These are phyloP conservation scores for Darevskia mixta DNA, from an alignment of 2,797 vertebrate genomes.

Conservation along the genomic window DNA sequence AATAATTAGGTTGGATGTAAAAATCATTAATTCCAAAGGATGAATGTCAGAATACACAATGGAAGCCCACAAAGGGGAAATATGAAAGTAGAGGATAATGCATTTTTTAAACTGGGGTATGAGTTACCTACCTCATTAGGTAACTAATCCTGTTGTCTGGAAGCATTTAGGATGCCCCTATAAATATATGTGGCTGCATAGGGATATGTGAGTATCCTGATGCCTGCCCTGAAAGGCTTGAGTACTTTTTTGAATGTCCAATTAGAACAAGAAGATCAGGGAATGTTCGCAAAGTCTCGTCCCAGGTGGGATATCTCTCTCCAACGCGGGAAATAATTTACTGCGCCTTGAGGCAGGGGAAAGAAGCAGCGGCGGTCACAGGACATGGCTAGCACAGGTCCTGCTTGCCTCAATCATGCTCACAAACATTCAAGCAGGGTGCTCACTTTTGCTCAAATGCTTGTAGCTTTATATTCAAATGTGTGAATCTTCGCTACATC, in stretches of 20 bases:
- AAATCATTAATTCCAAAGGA: background rate
- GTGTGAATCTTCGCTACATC: background rate
- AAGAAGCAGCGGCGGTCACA: no score
- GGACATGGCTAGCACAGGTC: no score
- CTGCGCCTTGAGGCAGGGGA: background rate
- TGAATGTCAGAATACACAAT: background rate
- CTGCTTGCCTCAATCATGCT: background rate
- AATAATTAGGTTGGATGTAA: background rate
- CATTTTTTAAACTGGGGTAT: background rate
- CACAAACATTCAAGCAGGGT: background rate
- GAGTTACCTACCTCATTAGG: background rate
- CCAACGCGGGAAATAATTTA: background rate
- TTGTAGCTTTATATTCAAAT: background rate
- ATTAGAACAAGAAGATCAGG: background rate
- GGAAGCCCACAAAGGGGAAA: background rate
- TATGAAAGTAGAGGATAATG: background rate
- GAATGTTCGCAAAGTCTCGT: background rate
- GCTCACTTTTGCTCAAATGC: background rate
- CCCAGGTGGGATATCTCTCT: background rate
- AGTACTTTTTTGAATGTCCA: no score
- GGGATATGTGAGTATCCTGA: no score
- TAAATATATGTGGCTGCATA: background rate
- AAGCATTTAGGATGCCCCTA: background rate
- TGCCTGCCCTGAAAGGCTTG: no score
- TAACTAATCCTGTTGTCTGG: background rate